phyloP scores from a whole-genome alignment of 1,140 invertebrate species.

The Chymomyza costata region DNA sequence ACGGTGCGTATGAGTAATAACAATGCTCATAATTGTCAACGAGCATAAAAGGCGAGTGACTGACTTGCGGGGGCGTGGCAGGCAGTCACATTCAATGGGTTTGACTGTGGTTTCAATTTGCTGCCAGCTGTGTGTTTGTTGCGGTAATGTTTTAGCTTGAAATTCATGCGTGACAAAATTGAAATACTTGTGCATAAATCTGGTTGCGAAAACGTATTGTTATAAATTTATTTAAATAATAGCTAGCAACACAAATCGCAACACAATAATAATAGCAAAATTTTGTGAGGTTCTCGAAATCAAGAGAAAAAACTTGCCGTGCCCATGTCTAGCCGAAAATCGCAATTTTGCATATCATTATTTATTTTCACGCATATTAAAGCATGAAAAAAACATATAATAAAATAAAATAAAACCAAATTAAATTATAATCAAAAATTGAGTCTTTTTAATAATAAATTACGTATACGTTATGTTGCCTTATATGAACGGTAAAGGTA shows the following conservation, averaged over 20 bases:
- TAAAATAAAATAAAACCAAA: no score
- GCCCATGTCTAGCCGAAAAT: not conserved
- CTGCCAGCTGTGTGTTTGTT: not conserved
- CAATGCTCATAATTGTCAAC: slow-evolving; percentile 48
- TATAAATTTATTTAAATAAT: slow-evolving; percentile 22
- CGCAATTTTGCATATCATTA: no score
- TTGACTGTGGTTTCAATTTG: not conserved
- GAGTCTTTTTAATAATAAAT: no score
- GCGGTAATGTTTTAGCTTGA: slow-evolving; percentile 12
- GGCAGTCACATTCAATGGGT: no score
- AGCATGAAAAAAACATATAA: no score
- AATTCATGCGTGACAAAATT: slow-evolving; percentile 33
- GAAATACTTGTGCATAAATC: slow-evolving; percentile 28
- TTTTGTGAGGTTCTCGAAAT: no score
- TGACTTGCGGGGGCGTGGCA: slow-evolving; percentile 12
- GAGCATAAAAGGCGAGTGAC: slow-evolving; percentile 2
- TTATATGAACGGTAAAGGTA: no score
- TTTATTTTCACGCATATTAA: no score
- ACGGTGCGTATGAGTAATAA: slow-evolving; percentile 46
- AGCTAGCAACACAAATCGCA: not conserved
- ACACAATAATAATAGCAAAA: slow-evolving; percentile 16
- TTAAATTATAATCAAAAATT: no score
- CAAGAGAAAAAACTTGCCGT: no score
- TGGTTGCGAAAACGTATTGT: slow-evolving; percentile 17
- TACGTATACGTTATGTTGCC: no score